Base-by-base conservation (phyloP, 1,140 invertebrate genomes). In the Dufourea novaeangliae region DNA sequence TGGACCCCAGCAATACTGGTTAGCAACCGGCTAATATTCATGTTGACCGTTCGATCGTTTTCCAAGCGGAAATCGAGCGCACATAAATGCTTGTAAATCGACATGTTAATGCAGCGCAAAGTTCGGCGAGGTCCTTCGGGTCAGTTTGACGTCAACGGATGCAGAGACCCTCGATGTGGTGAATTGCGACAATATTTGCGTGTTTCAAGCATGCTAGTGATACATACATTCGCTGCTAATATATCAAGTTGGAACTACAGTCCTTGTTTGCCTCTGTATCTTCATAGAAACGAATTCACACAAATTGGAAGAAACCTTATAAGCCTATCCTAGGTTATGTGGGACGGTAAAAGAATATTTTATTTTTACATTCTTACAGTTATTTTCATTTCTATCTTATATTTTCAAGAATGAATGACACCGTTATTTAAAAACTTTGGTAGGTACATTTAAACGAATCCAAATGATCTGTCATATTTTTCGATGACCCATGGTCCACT, bases 101-200 rank as follows among this genome's bases (percentile, higher is more conserved):
- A 80, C 84, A 89, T 89, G 86, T 67, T 87, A 89, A 89, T 88
- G 68, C 77, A 56, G 71, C 37, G 59, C 78, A 80, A 83, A 89
- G 89, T 90, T 91, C 88, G 88, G 74, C 81, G 82, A 85, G 89
- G 89, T 90, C 91, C 90, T 88, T 75, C 83, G 74, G 89, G 89
- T 85, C 87, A 80, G 54, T 46, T 75, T 90, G 90, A 91, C 89
- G 90, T 90, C 88, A 91, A 80, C 90, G 90, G 90, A 91, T 91
- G 82, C 88, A 88, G 79, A 87, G 90, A 91, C 88, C 89, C 89
- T 80, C 63, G 44, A 50, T n/a, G 56, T 56, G 50, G 56, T 27
- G 63, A 74, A 72, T 32, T 64, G 46, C 62, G 54, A 64, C 79
- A 62, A 79, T 57, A 66, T 67, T 77, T 77, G 44, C 54, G 34